Percentiles rank a stretch among this genome's conserved stretches.
phyloP scores from a whole-genome alignment of 2,888 invertebrate genomes.

The Conomelus anceps region DNA sequence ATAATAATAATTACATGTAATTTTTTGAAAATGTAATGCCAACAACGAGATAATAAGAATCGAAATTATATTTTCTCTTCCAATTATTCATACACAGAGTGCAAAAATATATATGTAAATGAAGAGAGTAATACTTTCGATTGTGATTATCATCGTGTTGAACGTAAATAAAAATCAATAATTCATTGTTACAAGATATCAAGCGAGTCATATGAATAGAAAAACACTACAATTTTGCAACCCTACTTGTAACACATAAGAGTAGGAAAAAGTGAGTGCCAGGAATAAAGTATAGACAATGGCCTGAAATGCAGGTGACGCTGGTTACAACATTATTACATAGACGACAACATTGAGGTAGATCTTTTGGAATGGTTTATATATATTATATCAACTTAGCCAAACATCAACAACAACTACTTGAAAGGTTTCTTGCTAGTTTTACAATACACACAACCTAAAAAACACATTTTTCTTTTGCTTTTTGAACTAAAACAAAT shows the following conservation, averaged over 20 bases:
- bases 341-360: not conserved
- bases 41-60: not conserved
- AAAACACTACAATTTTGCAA: slow-evolving; percentile 7
- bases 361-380: slow-evolving; percentile 1
- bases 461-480: not conserved
- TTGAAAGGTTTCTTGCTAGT: not conserved
- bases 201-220: slow-evolving; percentile 1
- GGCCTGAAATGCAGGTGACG: not conserved
- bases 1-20: slow-evolving; percentile 16
- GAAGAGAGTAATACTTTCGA: not conserved
- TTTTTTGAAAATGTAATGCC: not conserved
- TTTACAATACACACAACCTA: not conserved
- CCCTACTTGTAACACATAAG: slow-evolving; percentile 1
- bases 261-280: not conserved
- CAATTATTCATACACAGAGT: not conserved
- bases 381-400: no score
- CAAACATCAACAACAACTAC: not conserved
- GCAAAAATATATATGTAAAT: not conserved
- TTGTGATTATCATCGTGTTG: not conserved
- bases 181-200: not conserved
- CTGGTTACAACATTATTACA: no score
- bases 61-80: not conserved
- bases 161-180: not conserved
- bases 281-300: not conserved
- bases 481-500: slow-evolving; percentile 6